Base-by-base conservation (phyloP, 2,113 vertebrate genomes). In the Nicator chloris region DNA sequence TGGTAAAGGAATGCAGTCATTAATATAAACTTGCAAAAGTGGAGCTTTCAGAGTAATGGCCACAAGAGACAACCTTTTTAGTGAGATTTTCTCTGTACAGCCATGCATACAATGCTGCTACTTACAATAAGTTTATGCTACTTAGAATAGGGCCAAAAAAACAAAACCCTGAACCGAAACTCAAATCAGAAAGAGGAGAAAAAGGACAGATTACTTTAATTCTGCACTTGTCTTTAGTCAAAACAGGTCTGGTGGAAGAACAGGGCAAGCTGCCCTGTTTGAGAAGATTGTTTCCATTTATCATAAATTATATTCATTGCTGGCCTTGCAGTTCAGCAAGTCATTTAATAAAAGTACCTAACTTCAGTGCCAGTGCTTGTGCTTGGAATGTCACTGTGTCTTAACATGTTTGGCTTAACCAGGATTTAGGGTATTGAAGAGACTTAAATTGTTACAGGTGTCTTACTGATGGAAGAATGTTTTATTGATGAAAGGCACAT, bases 401-500 rank as follows among this genome's bases (percentile, higher is more conserved):
- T 64, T 91, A 87, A 51, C n/a, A 8, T 69, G 59, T 53, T 90
- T 95, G 82, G 42, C 39, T 44, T 88, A 79, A 51, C 30, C 61
- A 51, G 60, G 64, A 82, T 90, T 84, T 92, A 86, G 84, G 86
- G 64, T 94, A 59, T 78, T 82, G 57, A 80, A 73, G 61, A 89
- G n/a, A 42, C 27, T 76, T 92, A 79, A 61, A 72, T 63, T 76
- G 49, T 87, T 94, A 53, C 47, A 87, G 88, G 49, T 79, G 37
- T 89, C 66, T 79, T 91, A 39, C 66, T 95, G 73, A 66, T 91
- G 44, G 42, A 77, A 76, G 57, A 75, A 73, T 79, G 50, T 84
- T 96, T 86, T 93, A 77, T 82, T 92, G 93, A 94, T 73, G 56
- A 86, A 76, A 71, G 51, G 28, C 22, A 37, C 65, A n/a, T 91